phyloP scores from a whole-genome alignment of 2,797 vertebrate genomes.

The Lates japonicus region DNA sequence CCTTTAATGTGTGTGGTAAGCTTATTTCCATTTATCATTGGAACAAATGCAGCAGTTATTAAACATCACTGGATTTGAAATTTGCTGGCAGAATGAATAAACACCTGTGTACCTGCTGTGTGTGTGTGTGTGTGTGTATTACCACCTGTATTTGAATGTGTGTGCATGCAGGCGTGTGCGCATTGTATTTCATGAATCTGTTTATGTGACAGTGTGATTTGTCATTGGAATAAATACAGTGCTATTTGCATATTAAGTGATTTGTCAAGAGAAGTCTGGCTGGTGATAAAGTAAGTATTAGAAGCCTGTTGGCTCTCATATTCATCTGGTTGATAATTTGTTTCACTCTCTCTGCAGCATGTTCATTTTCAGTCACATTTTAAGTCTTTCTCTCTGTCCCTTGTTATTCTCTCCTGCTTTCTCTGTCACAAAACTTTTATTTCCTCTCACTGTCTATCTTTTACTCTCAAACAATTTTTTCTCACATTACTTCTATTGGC shows the following conservation, averaged over 20 bases:
- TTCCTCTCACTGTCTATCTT: not conserved
- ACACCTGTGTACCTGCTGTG: too few relatives aligned
- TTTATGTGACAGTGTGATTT: constrained; percentile 49
- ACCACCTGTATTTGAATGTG: constrained; percentile 12
- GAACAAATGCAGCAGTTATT: constrained; percentile 45
- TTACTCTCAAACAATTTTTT: not conserved
- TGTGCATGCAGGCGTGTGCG: not conserved
- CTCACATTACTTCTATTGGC: not conserved
- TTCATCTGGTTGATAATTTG: constrained; percentile 48
- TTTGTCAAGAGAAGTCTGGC: constrained; percentile 58
- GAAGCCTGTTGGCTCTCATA: constrained; percentile 47
- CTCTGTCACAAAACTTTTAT: constrained; percentile 9
- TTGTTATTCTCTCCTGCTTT: not conserved
- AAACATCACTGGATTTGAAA: constrained; percentile 28
- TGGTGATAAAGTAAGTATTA: constrained; percentile 67
- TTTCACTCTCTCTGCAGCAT: constrained; percentile 15
- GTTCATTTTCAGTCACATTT: constrained; percentile 4
- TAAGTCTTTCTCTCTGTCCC: not conserved
- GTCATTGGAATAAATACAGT: constrained; percentile 66
- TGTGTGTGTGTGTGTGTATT: not conserved
- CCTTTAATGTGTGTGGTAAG: constrained; percentile 23
- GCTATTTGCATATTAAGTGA: constrained; percentile 74
- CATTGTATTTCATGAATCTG: constrained; percentile 40
- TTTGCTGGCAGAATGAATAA: constrained; percentile 35
- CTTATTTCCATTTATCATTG: constrained; percentile 34